A percentile compares a stretch with the other conserved stretches of the same genome.
Conservation (phyloP, 2,797 vertebrate species). For the Carduelis carduelis region DNA sequence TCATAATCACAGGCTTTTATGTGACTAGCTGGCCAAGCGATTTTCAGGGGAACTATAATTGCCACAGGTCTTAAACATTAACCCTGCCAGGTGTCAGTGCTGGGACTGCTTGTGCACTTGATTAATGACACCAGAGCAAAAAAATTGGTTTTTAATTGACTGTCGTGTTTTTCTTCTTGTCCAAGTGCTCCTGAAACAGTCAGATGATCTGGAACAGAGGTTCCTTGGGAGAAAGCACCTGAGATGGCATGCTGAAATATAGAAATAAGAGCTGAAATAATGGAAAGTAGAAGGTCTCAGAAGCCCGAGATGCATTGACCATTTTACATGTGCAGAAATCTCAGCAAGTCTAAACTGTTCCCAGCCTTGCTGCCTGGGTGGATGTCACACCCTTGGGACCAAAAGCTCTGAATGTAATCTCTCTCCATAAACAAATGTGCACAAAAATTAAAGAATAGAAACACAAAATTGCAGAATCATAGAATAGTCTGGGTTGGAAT, state of each 20-base stretch:
- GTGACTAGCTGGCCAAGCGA: slow-evolving; percentile 79
- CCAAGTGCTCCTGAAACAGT: slow-evolving; percentile 82
- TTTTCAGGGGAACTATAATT: slow-evolving; percentile 83
- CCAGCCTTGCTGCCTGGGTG: background rate
- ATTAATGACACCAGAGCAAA: slow-evolving; percentile 85
- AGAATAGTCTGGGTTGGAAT: background rate
- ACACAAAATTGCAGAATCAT: rapidly evolving
- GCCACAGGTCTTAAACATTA: slow-evolving; percentile 87
- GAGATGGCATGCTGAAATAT: slow-evolving; percentile 62
- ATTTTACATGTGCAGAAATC: background rate
- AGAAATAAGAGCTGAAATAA: background rate
- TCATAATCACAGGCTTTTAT: slow-evolving; percentile 91
- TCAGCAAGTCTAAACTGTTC: background rate
- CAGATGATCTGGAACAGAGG: slow-evolving; percentile 75
- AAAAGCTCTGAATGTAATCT: background rate
- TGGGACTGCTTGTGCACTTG: slow-evolving; percentile 87
- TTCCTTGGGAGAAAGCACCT: slow-evolving; percentile 63
- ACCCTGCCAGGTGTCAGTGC: slow-evolving; percentile 91
- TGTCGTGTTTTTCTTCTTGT: slow-evolving; percentile 71
- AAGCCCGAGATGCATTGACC: background rate
- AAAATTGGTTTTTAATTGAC: slow-evolving; percentile 82
- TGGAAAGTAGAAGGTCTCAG: background rate
- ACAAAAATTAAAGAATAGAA: background rate
- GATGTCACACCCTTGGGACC: background rate
- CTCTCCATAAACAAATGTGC: background rate